Percentiles rank a stretch among this genome's conserved stretches.
These are phyloP conservation scores for Rutpela maculata DNA, from an alignment of 2,888 invertebrate species.

Conservation along the genomic window DNA sequence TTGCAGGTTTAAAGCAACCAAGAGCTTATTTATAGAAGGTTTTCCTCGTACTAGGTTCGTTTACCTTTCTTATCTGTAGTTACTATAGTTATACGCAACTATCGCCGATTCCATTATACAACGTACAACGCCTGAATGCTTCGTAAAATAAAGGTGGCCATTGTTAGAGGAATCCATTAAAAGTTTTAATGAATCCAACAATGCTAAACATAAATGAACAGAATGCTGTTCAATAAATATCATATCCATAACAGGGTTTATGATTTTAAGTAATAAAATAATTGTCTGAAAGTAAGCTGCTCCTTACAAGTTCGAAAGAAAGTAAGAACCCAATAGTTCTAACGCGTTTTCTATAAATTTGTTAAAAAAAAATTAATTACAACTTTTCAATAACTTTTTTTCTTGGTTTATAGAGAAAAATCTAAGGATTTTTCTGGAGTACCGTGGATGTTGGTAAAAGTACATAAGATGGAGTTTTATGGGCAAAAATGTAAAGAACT, in stretches of 20 bases:
- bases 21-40: conserved; percentile 37
- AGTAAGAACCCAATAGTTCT: no score
- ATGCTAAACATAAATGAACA: conserved; percentile 8
- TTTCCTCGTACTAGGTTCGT: conserved; percentile 36
- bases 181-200: conserved; percentile 5
- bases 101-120: conserved; percentile 31
- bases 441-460: no score
- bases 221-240: neutral
- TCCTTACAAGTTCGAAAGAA: no score
- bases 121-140: conserved; percentile 36
- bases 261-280: neutral
- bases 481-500: no score
- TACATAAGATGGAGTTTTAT: no score
- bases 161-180: conserved; percentile 22
- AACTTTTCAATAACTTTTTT: no score
- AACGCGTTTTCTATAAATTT: no score
- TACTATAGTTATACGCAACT: conserved; percentile 35
- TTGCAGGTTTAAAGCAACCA: conserved; percentile 25
- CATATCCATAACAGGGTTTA: neutral
- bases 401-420: no score
- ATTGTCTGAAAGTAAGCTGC: neutral
- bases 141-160: conserved; percentile 30
- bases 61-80: conserved; percentile 46
- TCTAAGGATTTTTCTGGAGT: no score
- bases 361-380: no score